Percentiles rank a stretch among this genome's conserved stretches.
phyloP scores from a whole-genome alignment of 2,888 invertebrate species.

The Dione vanillae region DNA sequence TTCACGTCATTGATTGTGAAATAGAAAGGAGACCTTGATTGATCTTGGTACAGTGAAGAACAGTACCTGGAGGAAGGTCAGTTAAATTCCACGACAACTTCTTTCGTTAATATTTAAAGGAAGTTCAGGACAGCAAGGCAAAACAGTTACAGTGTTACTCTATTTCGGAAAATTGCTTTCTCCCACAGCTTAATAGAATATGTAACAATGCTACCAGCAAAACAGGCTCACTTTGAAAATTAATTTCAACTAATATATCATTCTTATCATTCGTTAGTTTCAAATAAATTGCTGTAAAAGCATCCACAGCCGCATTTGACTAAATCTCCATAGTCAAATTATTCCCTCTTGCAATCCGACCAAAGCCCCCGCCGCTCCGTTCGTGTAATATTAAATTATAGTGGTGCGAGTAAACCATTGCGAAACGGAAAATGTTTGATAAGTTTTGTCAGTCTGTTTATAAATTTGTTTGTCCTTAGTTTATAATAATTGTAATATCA shows the following conservation, averaged over 20 bases:
- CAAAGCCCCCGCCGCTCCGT: constrained; percentile 66
- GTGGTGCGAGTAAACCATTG: constrained; percentile 76
- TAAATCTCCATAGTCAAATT: constrained; percentile 79
- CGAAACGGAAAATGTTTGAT: constrained; percentile 76
- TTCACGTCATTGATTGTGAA: constrained; percentile 1
- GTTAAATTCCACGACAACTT: background rate
- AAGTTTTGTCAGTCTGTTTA: constrained; percentile 58
- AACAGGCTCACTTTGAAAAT: constrained; percentile 46
- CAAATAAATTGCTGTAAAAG: constrained; percentile 71
- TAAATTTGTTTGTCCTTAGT: constrained; percentile 48
- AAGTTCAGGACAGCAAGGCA: background rate
- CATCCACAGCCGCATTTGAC: constrained; percentile 59
- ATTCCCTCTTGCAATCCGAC: constrained; percentile 79
- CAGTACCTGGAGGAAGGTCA: background rate
- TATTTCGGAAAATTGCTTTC: background rate
- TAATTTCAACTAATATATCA: constrained; percentile 60
- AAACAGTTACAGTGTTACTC: background rate
- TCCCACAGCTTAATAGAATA: constrained; percentile 1
- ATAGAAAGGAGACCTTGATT: constrained; percentile 11
- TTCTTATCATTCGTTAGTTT: constrained; percentile 63
- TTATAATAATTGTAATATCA: too few species aligned
- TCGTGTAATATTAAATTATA: constrained; percentile 83
- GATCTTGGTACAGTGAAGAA: background rate
- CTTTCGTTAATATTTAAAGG: background rate
- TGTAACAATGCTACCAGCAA: background rate